Conservation (phyloP, 1,140 invertebrate species). For the Ylistrum balloti region DNA sequence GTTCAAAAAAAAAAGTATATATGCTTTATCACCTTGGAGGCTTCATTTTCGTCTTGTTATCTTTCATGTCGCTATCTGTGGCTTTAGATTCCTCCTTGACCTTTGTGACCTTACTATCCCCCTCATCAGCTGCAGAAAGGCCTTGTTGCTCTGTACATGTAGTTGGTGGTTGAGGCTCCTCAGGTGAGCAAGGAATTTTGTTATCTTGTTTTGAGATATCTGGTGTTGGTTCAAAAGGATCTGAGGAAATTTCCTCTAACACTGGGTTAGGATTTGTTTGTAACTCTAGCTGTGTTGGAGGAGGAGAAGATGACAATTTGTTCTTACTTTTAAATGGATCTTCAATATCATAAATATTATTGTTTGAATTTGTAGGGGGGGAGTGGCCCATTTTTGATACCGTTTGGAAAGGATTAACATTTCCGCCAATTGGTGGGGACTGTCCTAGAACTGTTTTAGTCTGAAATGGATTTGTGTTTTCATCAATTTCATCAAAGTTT, state of each 20-base stretch:
- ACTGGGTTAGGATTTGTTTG: neutral
- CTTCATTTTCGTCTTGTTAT: conserved; percentile 4
- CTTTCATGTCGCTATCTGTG: neutral
- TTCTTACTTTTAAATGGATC: conserved; percentile 46
- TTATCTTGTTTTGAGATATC: conserved; percentile 40
- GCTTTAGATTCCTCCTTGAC: neutral
- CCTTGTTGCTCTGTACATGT: neutral
- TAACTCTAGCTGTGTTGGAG: neutral
- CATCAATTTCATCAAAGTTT: conserved; percentile 67
- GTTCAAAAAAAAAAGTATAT: too few species aligned
- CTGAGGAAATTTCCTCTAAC: neutral
- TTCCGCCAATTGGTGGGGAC: conserved; percentile 54
- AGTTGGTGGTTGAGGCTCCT: neutral
- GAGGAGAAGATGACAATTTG: conserved; percentile 48
- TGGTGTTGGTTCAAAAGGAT: neutral
- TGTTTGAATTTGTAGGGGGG: conserved; percentile 47
- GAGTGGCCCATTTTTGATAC: conserved; percentile 55
- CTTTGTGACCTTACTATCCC: neutral
- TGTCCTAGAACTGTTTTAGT: conserved; percentile 53
- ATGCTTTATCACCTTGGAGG: neutral
- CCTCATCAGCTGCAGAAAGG: neutral
- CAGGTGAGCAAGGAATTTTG: conserved; percentile 10
- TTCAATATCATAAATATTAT: conserved; percentile 53
- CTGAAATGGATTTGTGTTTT: conserved; percentile 63
- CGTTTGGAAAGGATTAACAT: conserved; percentile 57